These are phyloP conservation scores for Macrochelys suwanniensis DNA, from an alignment of 2,797 vertebrate genomes.

Conservation along the genomic window DNA sequence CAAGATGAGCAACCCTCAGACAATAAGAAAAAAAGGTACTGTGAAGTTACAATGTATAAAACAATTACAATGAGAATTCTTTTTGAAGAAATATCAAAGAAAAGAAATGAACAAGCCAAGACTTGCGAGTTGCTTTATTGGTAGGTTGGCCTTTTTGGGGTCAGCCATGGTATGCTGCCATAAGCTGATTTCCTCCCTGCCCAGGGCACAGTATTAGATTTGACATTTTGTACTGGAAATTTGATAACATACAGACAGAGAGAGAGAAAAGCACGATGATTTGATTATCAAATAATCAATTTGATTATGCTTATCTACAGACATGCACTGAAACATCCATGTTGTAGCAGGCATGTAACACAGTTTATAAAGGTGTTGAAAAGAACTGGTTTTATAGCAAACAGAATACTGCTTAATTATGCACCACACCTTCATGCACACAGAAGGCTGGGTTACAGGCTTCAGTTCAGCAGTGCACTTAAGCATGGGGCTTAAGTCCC, in stretches of 20 bases:
- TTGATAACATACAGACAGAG: neutral
- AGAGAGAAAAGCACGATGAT: neutral
- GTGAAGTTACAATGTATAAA: neutral
- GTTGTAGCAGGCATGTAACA: neutral
- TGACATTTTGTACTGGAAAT: neutral
- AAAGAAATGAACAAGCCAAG: fast-evolving
- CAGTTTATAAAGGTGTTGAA: neutral
- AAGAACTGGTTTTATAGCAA: neutral
- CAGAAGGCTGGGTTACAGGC: neutral
- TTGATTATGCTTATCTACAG: fast-evolving
- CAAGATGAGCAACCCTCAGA: neutral
- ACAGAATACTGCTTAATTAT: neutral
- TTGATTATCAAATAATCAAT: neutral
- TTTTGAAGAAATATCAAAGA: neutral
- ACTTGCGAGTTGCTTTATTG: neutral
- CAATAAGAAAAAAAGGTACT: fast-evolving
- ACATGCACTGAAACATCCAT: neutral
- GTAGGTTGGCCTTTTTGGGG: neutral
- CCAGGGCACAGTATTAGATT: neutral
- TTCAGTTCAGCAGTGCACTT: neutral
- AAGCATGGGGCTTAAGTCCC: neutral
- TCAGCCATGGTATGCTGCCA: neutral
- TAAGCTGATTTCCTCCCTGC: neutral
- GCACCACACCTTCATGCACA: neutral
- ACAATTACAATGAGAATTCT: neutral